These are phyloP conservation scores for Zophobas morio DNA, from an alignment of 1,140 invertebrate genomes.

Conservation along the genomic window DNA sequence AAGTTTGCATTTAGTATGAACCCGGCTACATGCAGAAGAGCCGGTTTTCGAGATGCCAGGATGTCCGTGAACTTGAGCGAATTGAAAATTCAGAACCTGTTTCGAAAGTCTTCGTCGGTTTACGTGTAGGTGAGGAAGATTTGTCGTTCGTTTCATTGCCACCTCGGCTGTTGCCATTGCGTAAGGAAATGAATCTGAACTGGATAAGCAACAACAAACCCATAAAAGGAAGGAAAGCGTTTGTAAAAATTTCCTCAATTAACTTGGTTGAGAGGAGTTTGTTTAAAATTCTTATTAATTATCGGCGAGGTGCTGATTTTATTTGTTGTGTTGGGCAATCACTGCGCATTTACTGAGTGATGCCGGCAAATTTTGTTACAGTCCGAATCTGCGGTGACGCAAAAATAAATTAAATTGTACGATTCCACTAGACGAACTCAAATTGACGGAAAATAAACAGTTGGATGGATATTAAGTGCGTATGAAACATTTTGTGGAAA, in stretches of 20 bases:
- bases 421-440: too few relatives aligned
- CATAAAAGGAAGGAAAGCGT: background rate
- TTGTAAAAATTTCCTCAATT: background rate
- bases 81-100: slow-evolving; percentile 23
- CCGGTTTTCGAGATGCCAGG: slow-evolving; percentile 17
- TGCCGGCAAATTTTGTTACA: background rate
- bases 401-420: too few relatives aligned
- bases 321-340: background rate
- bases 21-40: slow-evolving; percentile 20
- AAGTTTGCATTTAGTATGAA: slow-evolving; percentile 25
- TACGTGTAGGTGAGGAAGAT: slow-evolving; percentile 8
- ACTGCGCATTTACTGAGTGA: background rate
- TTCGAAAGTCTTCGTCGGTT: slow-evolving; percentile 4
- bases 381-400: too few relatives aligned
- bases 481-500: too few relatives aligned
- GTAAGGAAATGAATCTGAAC: background rate
- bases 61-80: slow-evolving; percentile 33
- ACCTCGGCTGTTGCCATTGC: background rate
- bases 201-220: background rate
- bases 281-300: background rate
- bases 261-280: background rate
- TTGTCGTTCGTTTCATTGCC: slow-evolving; percentile 9
- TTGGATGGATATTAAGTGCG: too few relatives aligned
- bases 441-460: too few relatives aligned
- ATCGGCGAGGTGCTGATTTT: background rate